Evolutionary conservation across 2,888 invertebrate genomes (phyloP), one percentile per base, ranked within the genome.

Genomic region (Patella depressa): DNA sequence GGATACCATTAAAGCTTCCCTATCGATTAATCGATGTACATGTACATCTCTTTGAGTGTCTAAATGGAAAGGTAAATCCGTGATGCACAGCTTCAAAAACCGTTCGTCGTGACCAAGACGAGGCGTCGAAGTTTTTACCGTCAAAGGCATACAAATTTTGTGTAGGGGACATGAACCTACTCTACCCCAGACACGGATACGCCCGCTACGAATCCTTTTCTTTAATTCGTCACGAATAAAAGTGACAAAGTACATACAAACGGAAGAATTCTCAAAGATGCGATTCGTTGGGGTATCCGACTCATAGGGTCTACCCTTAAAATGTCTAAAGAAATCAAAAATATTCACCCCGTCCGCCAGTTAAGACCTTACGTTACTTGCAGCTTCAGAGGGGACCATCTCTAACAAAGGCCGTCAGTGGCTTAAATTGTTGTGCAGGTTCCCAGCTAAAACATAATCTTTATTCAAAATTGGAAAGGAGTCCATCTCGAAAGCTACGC

Each of bases 51-150:
- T 78, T 24, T 78, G 54, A 19, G 75, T 78, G 11, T 80, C 80
- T 15, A 80, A 53, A 55, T 75, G 74, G 59, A 80, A 80, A 1
- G 78, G 72, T 12, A 19, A 73, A 71, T 78, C 73, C 70, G 71
- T 78, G 2, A 74, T 77, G 77, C 75, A 80, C 11, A 78, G 15
- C 53, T 80, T 80, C 3, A 80, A n/a, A 74, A 19, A 80, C 14
- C 80, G 15, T 71, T 80, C 74, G 29, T 77, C 78, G 55, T 80
- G 80, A 45, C 76, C 74, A 12, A 80, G 53, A 7, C 78, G 70
- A 45, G 78, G 77, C 72, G 78, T 80, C n/a, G 54, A 57, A n/a
- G 73, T 76, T 59, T 80, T 77, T 29, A 80, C 71, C 15, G 73
- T 78, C 12, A 78, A 65, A 19, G 65, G 65, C 65, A 65, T 65